A percentile compares a stretch with the other conserved stretches of the same genome.
Conservation (phyloP, 1,140 invertebrate species). For the Drosophila navojoa region DNA sequence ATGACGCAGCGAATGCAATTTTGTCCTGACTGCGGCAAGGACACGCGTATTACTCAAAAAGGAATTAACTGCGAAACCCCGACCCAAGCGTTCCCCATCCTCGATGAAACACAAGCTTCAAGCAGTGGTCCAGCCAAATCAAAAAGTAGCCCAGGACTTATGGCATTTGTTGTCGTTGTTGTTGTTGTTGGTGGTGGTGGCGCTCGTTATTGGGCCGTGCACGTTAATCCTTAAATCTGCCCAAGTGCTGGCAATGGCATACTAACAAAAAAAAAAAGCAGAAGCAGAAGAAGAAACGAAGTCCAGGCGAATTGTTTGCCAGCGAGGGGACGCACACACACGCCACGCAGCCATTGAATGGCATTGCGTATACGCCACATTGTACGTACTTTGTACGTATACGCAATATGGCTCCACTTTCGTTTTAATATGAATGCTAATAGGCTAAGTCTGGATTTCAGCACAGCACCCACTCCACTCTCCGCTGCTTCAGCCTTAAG, state of each 20-base stretch:
- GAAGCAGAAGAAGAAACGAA: neutral
- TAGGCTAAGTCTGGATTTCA: constrained; percentile 81
- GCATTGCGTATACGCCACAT: constrained; percentile 34
- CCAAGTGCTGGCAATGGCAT: constrained; percentile 62
- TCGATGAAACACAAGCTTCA: neutral
- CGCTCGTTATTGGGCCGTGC: constrained; percentile 48
- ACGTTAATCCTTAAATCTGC: constrained; percentile 80
- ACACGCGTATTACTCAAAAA: constrained; percentile 78
- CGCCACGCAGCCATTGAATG: constrained; percentile 12
- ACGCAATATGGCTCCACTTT: constrained; percentile 82
- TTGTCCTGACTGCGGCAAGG: constrained; percentile 62
- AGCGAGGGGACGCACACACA: constrained; percentile 23
- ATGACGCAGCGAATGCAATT: constrained; percentile 68
- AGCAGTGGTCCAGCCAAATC: constrained; percentile 48
- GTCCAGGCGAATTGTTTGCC: constrained; percentile 59
- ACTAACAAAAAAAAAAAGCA: constrained; percentile 30
- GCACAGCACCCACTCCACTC: constrained; percentile 17
- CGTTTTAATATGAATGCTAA: constrained; percentile 83
- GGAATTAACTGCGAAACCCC: constrained; percentile 67
- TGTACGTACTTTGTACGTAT: constrained; percentile 53
- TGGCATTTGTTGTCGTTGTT: constrained; percentile 46
- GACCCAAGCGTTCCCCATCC: neutral
- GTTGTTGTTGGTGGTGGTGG: constrained; percentile 10
- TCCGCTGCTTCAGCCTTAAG: neutral
- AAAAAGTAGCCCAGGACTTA: constrained; percentile 65